Conservation (phyloP, 2,888 invertebrate species). For the Acrobeloides nanus region DNA sequence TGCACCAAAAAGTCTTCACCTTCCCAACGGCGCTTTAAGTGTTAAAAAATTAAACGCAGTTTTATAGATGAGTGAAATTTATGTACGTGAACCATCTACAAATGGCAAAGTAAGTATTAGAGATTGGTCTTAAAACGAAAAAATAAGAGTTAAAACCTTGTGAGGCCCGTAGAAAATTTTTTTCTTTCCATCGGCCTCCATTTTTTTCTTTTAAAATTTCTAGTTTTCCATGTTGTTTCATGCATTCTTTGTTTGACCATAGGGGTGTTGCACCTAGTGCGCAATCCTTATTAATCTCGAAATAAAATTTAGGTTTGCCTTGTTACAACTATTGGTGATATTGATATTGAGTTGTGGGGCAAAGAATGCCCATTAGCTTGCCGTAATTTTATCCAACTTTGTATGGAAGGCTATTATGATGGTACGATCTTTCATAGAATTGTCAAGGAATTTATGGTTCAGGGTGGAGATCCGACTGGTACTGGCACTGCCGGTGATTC, state of each 20-base stretch:
- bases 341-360: constrained; percentile 94
- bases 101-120: constrained; percentile 84
- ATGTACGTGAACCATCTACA: constrained; percentile 92
- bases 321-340: constrained; percentile 85
- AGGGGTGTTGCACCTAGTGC: too few relatives aligned
- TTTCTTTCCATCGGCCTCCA: too few relatives aligned
- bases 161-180: too few relatives aligned
- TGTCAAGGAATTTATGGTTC: constrained; percentile 86
- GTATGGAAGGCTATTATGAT: constrained; percentile 68
- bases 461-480: constrained; percentile 92
- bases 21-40: too few relatives aligned
- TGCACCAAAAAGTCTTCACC: too few relatives aligned
- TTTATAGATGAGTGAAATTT: constrained; percentile 81
- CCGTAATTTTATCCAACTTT: constrained; percentile 86
- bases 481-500: constrained; percentile 92
- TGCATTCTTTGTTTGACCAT: background rate
- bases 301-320: constrained; percentile 78
- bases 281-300: too few relatives aligned
- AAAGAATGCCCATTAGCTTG: constrained; percentile 91
- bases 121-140: too few relatives aligned
- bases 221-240: constrained; percentile 8
- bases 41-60: background rate
- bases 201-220: too few relatives aligned
- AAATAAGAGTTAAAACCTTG: too few relatives aligned
- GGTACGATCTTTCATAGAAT: constrained; percentile 77